Evolutionary conservation across 2,888 invertebrate genomes (phyloP), one percentile per base, ranked within the genome.

Genomic region (Drosophila nr. perissopoda): DNA sequence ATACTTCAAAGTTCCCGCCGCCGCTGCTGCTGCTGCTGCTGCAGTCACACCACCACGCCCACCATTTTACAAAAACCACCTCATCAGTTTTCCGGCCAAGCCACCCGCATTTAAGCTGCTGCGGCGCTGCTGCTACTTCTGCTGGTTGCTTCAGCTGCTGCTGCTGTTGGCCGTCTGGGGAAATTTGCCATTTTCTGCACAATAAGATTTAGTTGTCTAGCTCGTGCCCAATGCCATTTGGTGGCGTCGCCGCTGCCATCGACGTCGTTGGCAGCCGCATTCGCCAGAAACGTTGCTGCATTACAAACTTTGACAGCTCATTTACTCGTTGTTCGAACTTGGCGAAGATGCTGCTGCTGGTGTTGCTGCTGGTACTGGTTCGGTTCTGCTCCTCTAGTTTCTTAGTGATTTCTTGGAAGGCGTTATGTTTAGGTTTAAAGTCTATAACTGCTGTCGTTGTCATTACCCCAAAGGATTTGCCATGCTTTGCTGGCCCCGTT

Each of bases 171-270:
- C 86, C 83, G 91, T 91, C 91, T 91, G 90, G 91, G 91, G 91
- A 91, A 91, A 91, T 91, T 91, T 90, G 89, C 88, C 89, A 91
- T 91, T 91, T 91, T 91, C 88, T 91, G 91, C 91, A 91, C 91
- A 91, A 91, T 89, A 91, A 91, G 91, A 91, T 91, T 91, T 91
- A 91, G 89, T 91, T 90, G 89, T 88, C 91, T 88, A 83, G 91
- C 90, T 88, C 89, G 83, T 83, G 89, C 82, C 85, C 88, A 79
- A 72, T 88, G 86, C 88, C 80, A 77, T 87, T 87, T 73, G 63
- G 60, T 74, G 67, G 76, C 76, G 59, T 67, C 61, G 46, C 62
- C 52, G 51, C 40, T 29, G 59, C 49, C 68, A 57, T 57, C 57
- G 57, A 57, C 21, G 42, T 65, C 70, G 73, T 59, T 79, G 73